These are phyloP conservation scores for Fregata magnificens DNA, from an alignment of 2,113 vertebrate species.

Conservation along the genomic window DNA sequence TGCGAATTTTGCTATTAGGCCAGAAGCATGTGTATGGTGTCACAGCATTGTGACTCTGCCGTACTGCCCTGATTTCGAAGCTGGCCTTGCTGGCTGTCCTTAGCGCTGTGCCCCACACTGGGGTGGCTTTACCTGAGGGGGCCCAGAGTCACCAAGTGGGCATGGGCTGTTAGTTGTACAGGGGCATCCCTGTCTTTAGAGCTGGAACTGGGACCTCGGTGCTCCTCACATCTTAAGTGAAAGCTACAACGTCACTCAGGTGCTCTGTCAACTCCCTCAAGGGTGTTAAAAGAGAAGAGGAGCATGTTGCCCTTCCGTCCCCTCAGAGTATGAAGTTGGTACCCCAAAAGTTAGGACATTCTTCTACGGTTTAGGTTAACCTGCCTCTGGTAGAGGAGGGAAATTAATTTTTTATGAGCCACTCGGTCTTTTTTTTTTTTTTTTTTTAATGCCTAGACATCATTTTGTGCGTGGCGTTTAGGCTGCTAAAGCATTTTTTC, in stretches of 20 bases:
- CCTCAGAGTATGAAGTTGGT: neutral
- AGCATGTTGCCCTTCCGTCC: neutral
- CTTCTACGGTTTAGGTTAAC: neutral
- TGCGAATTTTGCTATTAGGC: neutral
- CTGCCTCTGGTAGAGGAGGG: neutral
- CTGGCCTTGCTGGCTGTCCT: neutral
- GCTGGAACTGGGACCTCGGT: neutral
- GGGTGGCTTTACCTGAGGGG: neutral
- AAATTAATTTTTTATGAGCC: neutral
- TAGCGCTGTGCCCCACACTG: rapidly evolving
- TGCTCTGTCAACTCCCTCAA: neutral
- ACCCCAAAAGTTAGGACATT: neutral
- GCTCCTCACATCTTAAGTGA: neutral
- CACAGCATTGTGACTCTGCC: neutral
- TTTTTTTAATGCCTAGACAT: neutral
- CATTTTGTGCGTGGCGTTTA: neutral
- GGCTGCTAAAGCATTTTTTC: neutral
- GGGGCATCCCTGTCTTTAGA: neutral
- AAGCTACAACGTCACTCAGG: neutral
- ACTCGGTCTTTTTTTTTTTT: too few species aligned
- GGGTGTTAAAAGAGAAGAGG: neutral
- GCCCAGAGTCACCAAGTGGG: too few species aligned
- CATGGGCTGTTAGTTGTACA: neutral
- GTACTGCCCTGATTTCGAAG: neutral
- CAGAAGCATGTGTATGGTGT: neutral